phyloP scores from a whole-genome alignment of 2,113 vertebrate genomes.

The Mungos mungo region DNA sequence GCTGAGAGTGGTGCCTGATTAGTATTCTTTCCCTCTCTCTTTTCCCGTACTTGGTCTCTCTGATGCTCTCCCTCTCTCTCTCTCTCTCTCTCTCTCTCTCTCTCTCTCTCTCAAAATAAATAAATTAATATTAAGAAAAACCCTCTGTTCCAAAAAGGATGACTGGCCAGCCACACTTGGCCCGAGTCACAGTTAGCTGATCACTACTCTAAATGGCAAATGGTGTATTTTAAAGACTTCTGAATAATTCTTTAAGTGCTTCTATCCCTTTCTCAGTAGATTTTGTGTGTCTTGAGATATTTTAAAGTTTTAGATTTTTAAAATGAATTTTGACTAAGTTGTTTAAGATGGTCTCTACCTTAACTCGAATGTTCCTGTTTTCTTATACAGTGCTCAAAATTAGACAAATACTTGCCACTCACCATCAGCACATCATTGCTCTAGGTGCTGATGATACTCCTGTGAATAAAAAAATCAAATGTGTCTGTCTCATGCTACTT shows the following conservation, averaged over 20 bases:
- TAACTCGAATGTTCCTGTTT: background rate
- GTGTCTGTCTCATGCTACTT: background rate
- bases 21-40: too few species aligned
- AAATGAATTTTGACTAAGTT: background rate
- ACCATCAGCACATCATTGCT: background rate
- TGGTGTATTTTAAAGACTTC: background rate
- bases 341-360: background rate
- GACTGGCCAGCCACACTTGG: too few species aligned
- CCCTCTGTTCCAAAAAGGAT: background rate
- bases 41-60: too few species aligned
- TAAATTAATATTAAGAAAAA: too few species aligned
- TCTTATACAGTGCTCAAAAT: background rate
- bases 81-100: too few species aligned
- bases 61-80: too few species aligned
- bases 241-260: background rate
- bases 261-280: background rate
- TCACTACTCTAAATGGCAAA: background rate
- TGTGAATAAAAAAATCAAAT: background rate
- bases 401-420: background rate
- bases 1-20: too few species aligned
- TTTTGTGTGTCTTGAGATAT: background rate
- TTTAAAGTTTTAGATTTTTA: background rate
- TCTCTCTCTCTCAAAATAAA: too few species aligned
- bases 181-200: background rate
- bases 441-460: too few species aligned